Evolutionary conservation across 2,888 invertebrate genomes (phyloP).

Genomic region (Eurytoma californica): DNA sequence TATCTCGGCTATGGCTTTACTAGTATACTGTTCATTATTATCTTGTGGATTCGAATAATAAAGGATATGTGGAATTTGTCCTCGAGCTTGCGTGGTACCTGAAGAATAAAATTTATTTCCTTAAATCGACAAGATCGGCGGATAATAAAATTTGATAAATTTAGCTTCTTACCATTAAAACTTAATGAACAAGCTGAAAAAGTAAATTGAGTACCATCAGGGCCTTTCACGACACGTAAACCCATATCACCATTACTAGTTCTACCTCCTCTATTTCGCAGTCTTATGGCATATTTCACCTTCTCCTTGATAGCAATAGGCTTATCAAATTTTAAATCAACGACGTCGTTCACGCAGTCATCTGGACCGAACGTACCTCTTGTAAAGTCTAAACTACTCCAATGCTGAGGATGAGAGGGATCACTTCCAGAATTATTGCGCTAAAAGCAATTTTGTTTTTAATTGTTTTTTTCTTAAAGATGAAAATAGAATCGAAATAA

Average conservation of each 20-base stretch:
- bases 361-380: constrained; percentile 90
- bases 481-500: constrained; percentile 17
- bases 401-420: constrained; percentile 83
- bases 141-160: not conserved
- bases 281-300: constrained; percentile 89
- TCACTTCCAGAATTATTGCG: constrained; percentile 77
- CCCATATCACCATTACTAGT: constrained; percentile 98
- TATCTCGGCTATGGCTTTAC: constrained; percentile 78
- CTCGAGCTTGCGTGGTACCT: constrained; percentile 91
- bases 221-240: constrained; percentile 89
- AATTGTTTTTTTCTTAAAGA: constrained; percentile 35
- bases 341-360: constrained; percentile 91
- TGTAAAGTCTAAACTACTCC: constrained; percentile 91
- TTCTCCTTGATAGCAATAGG: constrained; percentile 93
- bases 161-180: constrained; percentile 84
- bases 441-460: constrained; percentile 62
- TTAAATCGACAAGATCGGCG: constrained; percentile 1
- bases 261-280: constrained; percentile 92
- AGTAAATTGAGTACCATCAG: constrained; percentile 93
- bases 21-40: constrained; percentile 78
- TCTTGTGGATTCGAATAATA: constrained; percentile 87
- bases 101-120: constrained; percentile 11
- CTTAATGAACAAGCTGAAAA: constrained; percentile 94
- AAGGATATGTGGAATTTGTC: constrained; percentile 94
- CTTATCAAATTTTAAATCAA: constrained; percentile 92